A percentile compares a stretch with the other conserved stretches of the same genome.
Evolutionary conservation across 2,888 invertebrate species (phyloP).

Genomic region (Yponomeuta evonymella): DNA sequence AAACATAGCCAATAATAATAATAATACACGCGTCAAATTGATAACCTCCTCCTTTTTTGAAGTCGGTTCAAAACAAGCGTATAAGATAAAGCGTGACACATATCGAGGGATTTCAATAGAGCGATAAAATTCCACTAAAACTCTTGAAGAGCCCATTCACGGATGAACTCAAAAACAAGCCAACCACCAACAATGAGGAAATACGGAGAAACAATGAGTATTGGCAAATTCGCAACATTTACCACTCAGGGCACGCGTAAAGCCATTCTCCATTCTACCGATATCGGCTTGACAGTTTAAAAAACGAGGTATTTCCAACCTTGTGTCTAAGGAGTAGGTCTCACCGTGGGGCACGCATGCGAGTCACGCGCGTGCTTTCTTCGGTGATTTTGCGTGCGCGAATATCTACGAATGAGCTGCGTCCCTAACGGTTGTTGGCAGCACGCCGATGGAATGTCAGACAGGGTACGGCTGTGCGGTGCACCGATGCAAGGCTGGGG

Average conservation of each 20-base stretch:
- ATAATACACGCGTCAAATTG: too few species aligned
- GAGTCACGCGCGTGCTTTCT: constrained; percentile 70
- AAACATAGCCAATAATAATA: too few species aligned
- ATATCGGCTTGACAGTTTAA: constrained; percentile 18
- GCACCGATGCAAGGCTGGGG: not conserved
- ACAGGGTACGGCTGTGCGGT: constrained; percentile 32
- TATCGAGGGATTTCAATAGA: not conserved
- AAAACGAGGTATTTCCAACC: not conserved
- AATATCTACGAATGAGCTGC: constrained; percentile 48
- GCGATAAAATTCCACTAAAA: not conserved
- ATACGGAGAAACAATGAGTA: constrained; percentile 65
- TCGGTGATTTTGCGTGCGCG: constrained; percentile 65
- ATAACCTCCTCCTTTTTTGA: too few species aligned
- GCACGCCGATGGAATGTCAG: constrained; percentile 59
- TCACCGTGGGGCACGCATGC: constrained; percentile 39
- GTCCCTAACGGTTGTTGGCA: constrained; percentile 61
- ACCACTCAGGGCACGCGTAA: constrained; percentile 53
- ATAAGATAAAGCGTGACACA: not conserved
- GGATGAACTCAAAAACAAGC: constrained; percentile 26
- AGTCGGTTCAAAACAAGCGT: not conserved
- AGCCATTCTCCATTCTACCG: constrained; percentile 50
- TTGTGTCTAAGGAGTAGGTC: not conserved
- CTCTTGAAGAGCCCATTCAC: constrained; percentile 44
- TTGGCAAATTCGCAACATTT: constrained; percentile 62
- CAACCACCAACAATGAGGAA: constrained; percentile 62